Base-by-base conservation (phyloP, 2,113 vertebrate species). In the Brachyistius frenatus region DNA sequence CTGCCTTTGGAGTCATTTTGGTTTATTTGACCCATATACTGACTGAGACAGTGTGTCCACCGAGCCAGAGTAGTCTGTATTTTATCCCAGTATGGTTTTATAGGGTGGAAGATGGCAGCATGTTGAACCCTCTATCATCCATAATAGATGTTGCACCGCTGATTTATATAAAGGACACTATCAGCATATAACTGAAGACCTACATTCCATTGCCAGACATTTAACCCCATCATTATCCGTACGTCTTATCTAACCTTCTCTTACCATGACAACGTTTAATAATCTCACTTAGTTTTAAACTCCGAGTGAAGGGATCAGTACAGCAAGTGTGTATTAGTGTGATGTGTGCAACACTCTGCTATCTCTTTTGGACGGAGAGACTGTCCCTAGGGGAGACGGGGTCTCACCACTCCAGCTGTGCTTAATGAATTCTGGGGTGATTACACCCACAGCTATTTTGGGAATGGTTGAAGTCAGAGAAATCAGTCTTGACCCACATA, bases 401-500 rank as follows among this genome's bases (percentile, higher is more conserved):
- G 50, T 66, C 71, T 63, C 80, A 33, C 31, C 57, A 14, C 72
- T 88, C 88, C 89, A 90, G 88, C 86, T 91, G 84, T 83, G 86
- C 75, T 88, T 87, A 85, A 90, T 88, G 75, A 90, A 89, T 90
- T 91, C 74, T 78, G 63, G 10, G 14, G 78, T 85, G 89, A 91
- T 93, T 90, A 92, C 84, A 85, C 69, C 86, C 56, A 64, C 8
- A 0, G 82, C 87, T 89, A 92, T 92, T 91, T 86, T 31, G 36
- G 88, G 88, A 78, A 33, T 10, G 64, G 41, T 91, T 89, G 83
- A 86, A 85, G 73, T 85, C 86, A 60, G 61, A 88, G 52, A 81
- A 54, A 83, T 88, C 80, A 72, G 84, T 85, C 82, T 90, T 88
- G 85, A 93, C 89, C 90, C 80, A 90, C 76, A 91, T 90, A 83